Percentiles rank a stretch among this genome's conserved stretches.
These are phyloP conservation scores for Euplexia lucipara DNA, from an alignment of 2,888 invertebrate genomes.

Conservation along the genomic window DNA sequence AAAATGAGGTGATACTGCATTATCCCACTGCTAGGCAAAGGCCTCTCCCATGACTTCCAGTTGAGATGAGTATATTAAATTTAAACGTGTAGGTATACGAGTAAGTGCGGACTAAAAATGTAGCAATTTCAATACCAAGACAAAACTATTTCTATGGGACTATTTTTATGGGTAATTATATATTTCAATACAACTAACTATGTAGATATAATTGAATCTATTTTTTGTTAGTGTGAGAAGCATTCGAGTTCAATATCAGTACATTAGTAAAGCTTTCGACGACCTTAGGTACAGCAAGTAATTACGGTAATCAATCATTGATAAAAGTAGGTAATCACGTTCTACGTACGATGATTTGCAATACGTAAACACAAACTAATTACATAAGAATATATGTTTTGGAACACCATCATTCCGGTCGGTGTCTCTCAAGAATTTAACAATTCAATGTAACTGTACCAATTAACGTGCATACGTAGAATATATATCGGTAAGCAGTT, in stretches of 20 bases:
- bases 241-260: slow-evolving; percentile 41
- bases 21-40: too few species aligned
- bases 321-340: slow-evolving; percentile 53
- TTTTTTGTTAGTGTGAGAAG: slow-evolving; percentile 15
- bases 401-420: slow-evolving; percentile 23
- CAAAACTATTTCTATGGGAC: too few species aligned
- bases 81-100: too few species aligned
- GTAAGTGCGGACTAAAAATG: too few species aligned
- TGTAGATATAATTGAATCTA: neutral
- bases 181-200: neutral
- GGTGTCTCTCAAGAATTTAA: slow-evolving; percentile 38
- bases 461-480: slow-evolving; percentile 39
- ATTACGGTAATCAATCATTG: slow-evolving; percentile 60
- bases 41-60: too few species aligned
- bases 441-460: slow-evolving; percentile 32
- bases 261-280: slow-evolving; percentile 25
- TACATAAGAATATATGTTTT: slow-evolving; percentile 29
- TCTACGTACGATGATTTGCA: slow-evolving; percentile 34
- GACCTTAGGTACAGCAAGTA: slow-evolving; percentile 53
- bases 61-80: too few species aligned
- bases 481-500: slow-evolving; percentile 51
- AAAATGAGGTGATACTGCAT: too few species aligned
- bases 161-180: too few species aligned
- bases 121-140: too few species aligned
- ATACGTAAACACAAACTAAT: slow-evolving; percentile 48